Percentiles rank a stretch among this genome's conserved stretches.
Evolutionary conservation across 2,888 invertebrate genomes (phyloP).

Genomic region (Fragum whitleyi): DNA sequence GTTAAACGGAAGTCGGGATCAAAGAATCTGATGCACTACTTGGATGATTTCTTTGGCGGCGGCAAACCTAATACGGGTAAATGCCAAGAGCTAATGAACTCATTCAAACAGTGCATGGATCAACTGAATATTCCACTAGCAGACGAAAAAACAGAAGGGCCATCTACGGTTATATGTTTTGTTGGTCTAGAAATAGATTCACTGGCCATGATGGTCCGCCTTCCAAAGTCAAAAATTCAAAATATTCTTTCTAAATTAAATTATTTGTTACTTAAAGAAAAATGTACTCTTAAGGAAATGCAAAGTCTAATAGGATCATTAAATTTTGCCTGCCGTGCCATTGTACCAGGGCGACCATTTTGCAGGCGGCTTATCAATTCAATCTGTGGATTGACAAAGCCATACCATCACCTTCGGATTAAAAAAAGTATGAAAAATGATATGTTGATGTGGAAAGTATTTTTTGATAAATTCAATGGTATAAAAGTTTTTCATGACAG

Average conservation of each 20-base stretch:
- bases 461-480: conserved; percentile 31
- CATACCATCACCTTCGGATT: conserved; percentile 37
- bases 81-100: background rate
- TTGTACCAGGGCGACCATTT: too few relatives aligned
- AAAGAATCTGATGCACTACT: conserved; percentile 28
- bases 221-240: conserved; percentile 31
- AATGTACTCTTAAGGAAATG: too few relatives aligned
- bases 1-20: background rate
- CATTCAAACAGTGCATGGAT: background rate
- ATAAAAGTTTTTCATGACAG: conserved; percentile 33
- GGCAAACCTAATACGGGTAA: conserved; percentile 15
- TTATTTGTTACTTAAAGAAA: conserved; percentile 29
- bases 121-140: conserved; percentile 25
- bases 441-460: conserved; percentile 38
- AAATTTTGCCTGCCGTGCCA: conserved; percentile 36
- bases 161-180: conserved; percentile 8
- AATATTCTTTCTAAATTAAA: conserved; percentile 17
- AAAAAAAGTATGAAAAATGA: conserved; percentile 29
- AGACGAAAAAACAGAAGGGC: conserved; percentile 30
- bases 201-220: conserved; percentile 19
- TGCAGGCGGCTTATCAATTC: conserved; percentile 31
- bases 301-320: conserved; percentile 41
- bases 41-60: conserved; percentile 46
- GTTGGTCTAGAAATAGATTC: conserved; percentile 42
- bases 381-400: conserved; percentile 38